Conservation (phyloP, 1,140 invertebrate species). For the Gryon sp. region DNA sequence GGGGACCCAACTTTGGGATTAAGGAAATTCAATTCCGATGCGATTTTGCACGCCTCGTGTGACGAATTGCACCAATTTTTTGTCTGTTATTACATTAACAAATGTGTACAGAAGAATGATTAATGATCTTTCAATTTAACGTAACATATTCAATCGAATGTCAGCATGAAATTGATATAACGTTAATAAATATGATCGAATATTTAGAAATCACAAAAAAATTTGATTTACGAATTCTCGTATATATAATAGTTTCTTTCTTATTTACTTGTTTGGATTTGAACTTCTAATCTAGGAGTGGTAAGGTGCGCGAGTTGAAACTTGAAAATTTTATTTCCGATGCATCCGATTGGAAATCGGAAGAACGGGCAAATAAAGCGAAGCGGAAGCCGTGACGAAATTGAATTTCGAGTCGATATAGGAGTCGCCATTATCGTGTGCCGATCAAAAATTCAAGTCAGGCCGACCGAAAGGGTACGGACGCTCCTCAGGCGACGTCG, state of each 20-base stretch:
- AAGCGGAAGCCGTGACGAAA: slow-evolving; percentile 49
- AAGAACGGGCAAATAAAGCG: slow-evolving; percentile 46
- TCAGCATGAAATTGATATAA: no score
- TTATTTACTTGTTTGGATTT: no score
- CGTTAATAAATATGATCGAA: no score
- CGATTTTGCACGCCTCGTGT: slow-evolving; percentile 49
- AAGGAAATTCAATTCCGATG: slow-evolving; percentile 52
- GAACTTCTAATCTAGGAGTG: no score
- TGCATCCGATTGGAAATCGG: slow-evolving; percentile 53
- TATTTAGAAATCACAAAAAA: not conserved
- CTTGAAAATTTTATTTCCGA: slow-evolving; percentile 47
- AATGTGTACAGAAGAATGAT: not conserved
- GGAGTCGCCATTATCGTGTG: slow-evolving; percentile 47
- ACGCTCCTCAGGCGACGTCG: slow-evolving; percentile 42
- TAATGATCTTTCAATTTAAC: slow-evolving; percentile 33
- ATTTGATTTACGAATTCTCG: no score
- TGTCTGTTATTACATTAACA: slow-evolving; percentile 24
- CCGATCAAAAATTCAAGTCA: slow-evolving; percentile 59
- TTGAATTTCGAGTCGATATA: slow-evolving; percentile 53
- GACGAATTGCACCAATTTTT: slow-evolving; percentile 40
- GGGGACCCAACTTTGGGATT: slow-evolving; percentile 36
- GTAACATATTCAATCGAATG: no score
- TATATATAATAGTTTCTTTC: no score
- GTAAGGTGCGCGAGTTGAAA: slow-evolving; percentile 1
- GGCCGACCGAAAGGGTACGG: slow-evolving; percentile 48